Percentiles rank a stretch among this genome's conserved stretches.
Conservation (phyloP, 1,140 invertebrate genomes). For the Euwallacea fornicatus region DNA sequence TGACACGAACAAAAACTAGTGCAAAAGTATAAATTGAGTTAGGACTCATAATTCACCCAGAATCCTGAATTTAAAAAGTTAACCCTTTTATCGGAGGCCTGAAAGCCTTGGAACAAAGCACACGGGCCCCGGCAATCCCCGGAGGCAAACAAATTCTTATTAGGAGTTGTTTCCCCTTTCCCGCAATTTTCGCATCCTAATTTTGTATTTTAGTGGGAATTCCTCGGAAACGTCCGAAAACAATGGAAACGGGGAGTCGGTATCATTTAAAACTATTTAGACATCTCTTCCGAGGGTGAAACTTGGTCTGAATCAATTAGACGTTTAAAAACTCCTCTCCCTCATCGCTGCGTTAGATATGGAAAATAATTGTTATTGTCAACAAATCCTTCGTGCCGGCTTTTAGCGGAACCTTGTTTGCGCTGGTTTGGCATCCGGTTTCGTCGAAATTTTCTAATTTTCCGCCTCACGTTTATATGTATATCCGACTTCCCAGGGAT, state of each 20-base stretch:
- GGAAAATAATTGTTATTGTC: too few relatives aligned
- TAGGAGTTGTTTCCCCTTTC: slow-evolving; percentile 24
- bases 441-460: too few relatives aligned
- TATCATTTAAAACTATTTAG: neutral
- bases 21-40: too few relatives aligned
- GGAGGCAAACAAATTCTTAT: slow-evolving; percentile 25
- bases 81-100: slow-evolving; percentile 6
- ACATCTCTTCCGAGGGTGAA: neutral
- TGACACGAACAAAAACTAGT: too few relatives aligned
- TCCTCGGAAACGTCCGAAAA: slow-evolving; percentile 1
- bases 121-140: neutral
- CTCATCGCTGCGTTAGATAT: too few relatives aligned
- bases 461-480: too few relatives aligned
- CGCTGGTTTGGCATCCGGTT: too few relatives aligned
- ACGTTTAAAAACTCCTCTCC: too few relatives aligned
- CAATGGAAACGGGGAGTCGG: neutral
- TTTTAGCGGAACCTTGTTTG: too few relatives aligned
- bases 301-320: too few relatives aligned
- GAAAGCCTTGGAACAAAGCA: neutral
- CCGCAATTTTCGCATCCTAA: slow-evolving; percentile 12
- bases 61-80: neutral
- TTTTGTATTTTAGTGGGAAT: slow-evolving; percentile 7
- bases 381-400: too few relatives aligned
- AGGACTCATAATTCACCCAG: too few relatives aligned
- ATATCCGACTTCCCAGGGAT: neutral